Conservation (phyloP, 1,140 invertebrate genomes). For the Zaprionus camerounensis region DNA sequence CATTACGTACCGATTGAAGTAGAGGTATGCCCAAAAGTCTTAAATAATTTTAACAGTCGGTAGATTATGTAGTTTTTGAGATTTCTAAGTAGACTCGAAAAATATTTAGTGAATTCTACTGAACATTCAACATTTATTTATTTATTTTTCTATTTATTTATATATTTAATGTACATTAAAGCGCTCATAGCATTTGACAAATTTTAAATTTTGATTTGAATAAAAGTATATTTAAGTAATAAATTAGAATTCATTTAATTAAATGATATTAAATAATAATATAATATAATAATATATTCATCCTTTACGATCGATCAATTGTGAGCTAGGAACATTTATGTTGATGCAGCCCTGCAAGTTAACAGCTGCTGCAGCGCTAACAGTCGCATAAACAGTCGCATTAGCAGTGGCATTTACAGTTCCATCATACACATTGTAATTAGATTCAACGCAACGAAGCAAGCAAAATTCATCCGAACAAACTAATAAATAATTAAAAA, state of each 20-base stretch:
- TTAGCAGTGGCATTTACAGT: background rate
- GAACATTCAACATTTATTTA: too few relatives aligned
- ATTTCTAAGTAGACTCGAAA: too few relatives aligned
- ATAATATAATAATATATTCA: too few relatives aligned
- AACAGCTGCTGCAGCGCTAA: slow-evolving; percentile 12
- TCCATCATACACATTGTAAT: slow-evolving; percentile 8
- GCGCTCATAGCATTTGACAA: too few relatives aligned
- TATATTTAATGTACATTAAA: too few relatives aligned
- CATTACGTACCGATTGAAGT: background rate
- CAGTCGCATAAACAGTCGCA: slow-evolving; percentile 4
- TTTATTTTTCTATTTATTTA: too few relatives aligned
- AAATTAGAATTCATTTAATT: too few relatives aligned
- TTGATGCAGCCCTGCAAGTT: slow-evolving; percentile 10
- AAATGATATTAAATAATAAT: too few relatives aligned
- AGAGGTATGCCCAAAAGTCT: background rate
- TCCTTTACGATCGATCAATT: background rate
- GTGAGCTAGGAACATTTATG: background rate
- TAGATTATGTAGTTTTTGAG: background rate
- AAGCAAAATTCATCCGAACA: background rate
- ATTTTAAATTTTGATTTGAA: too few relatives aligned
- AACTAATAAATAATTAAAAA: background rate
- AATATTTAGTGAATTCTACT: too few relatives aligned
- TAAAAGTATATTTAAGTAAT: too few relatives aligned
- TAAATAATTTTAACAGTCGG: background rate
- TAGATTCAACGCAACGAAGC: slow-evolving; percentile 8